These are phyloP conservation scores for Thysanoteuthis rhombus DNA, from an alignment of 2,888 invertebrate species.

Conservation along the genomic window DNA sequence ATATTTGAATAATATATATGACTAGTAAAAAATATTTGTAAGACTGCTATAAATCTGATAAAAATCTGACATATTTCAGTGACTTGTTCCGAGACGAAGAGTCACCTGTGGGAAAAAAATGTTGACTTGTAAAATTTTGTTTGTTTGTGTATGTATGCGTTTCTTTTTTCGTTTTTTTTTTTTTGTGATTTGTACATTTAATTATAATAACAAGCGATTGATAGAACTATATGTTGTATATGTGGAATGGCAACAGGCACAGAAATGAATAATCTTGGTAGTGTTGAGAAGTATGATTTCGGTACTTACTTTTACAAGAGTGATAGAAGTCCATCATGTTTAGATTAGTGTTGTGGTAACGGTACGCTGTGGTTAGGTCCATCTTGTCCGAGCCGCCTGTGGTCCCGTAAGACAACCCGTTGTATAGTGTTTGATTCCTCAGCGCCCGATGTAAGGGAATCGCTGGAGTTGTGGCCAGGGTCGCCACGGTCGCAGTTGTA, in stretches of 20 bases:
- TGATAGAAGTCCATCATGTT: slow-evolving; percentile 97
- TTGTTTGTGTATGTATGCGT: background rate
- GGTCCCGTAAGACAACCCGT: slow-evolving; percentile 14
- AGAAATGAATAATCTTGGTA: background rate
- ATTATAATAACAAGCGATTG: no score
- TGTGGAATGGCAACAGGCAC: no score
- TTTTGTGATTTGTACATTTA: no score
- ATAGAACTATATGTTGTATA: no score
- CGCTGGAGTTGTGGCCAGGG: background rate
- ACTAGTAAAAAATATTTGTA: no score
- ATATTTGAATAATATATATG: no score
- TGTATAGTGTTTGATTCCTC: background rate
- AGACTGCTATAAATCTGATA: no score
- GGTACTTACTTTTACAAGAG: slow-evolving; percentile 74
- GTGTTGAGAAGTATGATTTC: slow-evolving; percentile 1
- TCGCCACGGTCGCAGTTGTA: background rate
- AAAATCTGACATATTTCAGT: no score
- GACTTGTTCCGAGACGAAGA: no score
- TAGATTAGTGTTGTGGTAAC: slow-evolving; percentile 75
- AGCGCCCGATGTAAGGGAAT: slow-evolving; percentile 12
- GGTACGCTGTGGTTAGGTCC: slow-evolving; percentile 51
- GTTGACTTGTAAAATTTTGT: background rate
- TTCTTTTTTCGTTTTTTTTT: background rate
- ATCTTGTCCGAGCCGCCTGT: slow-evolving; percentile 37
- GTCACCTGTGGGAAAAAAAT: background rate